These are phyloP conservation scores for Thermophis baileyi DNA, from an alignment of 2,113 vertebrate species.

Conservation along the genomic window DNA sequence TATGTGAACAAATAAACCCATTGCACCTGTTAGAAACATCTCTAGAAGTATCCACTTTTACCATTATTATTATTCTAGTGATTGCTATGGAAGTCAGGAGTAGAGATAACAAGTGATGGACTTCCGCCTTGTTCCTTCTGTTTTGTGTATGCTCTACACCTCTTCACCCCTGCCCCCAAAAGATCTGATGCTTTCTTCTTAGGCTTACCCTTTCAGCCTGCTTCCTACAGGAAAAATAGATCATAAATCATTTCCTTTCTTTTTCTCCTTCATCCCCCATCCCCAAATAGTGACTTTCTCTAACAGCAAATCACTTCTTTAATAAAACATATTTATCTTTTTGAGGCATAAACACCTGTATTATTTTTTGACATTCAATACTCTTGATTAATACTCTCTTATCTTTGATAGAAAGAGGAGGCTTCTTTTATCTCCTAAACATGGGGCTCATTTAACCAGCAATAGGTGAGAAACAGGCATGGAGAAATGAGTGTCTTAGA, in stretches of 20 bases:
- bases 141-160: background rate
- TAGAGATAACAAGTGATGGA: background rate
- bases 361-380: background rate
- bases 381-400: background rate
- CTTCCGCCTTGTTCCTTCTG: background rate
- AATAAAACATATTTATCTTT: background rate
- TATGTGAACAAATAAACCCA: background rate
- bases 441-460: background rate
- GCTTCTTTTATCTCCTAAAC: background rate
- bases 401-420: too few species aligned
- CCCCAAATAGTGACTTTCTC: background rate
- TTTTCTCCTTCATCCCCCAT: background rate
- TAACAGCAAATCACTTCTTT: background rate
- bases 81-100: background rate
- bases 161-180: accelerated
- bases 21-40: background rate
- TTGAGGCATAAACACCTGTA: background rate
- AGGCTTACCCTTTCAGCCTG: background rate
- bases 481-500: background rate
- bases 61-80: background rate
- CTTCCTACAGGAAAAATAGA: background rate
- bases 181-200: background rate
- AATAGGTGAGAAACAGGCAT: background rate
- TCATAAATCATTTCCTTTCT: background rate
- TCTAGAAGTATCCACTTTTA: background rate